Conservation (phyloP, 2,797 vertebrate genomes). For the Rhyacichthys aspro region DNA sequence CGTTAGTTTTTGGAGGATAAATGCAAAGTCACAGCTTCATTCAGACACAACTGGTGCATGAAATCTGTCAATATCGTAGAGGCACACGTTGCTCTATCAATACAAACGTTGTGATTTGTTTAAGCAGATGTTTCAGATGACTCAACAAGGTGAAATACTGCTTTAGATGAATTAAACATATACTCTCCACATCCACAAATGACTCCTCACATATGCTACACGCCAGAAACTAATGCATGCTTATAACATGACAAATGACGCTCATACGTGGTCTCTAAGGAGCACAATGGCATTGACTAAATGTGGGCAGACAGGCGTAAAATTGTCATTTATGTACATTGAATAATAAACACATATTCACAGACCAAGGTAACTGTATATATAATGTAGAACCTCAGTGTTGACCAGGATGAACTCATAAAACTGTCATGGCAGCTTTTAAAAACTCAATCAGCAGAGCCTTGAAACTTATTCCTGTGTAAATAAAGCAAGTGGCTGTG, state of each 20-base stretch:
- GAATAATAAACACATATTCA: not conserved
- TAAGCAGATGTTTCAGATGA: conserved; percentile 17
- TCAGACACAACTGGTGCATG: conserved; percentile 13
- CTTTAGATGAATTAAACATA: not conserved
- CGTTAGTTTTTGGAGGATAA: not conserved
- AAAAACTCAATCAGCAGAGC: not conserved
- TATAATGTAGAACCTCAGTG: not conserved
- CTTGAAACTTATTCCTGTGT: too few species aligned
- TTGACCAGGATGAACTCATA: not conserved
- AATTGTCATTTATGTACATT: conserved; percentile 6
- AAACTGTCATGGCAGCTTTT: conserved; percentile 22
- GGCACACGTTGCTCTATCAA: conserved; percentile 14
- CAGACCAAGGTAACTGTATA: conserved; percentile 1
- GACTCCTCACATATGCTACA: not conserved
- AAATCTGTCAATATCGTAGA: conserved; percentile 22
- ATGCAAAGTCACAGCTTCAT: conserved; percentile 4
- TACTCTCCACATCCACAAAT: conserved; percentile 2
- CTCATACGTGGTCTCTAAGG: not conserved
- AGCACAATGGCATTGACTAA: not conserved
- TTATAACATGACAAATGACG: not conserved
- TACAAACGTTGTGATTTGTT: not conserved
- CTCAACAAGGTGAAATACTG: conserved; percentile 21
- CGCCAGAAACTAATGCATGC: not conserved
- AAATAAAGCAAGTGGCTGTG: too few species aligned
- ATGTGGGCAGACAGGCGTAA: not conserved